phyloP scores from a whole-genome alignment of 2,113 vertebrate genomes.

The Triplophysa tibetana region DNA sequence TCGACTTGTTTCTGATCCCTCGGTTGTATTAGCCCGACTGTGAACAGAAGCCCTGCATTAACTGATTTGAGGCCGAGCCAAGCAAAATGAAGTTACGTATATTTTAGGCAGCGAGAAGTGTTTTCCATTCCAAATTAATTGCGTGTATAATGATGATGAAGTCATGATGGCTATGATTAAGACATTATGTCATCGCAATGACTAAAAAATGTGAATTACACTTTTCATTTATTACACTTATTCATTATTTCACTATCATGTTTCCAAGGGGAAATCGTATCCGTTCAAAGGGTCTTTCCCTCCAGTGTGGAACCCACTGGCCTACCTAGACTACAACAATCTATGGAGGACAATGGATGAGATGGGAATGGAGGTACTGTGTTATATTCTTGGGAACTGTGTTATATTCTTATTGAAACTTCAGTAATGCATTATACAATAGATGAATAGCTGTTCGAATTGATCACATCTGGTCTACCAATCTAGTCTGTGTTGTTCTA shows the following conservation, averaged over 20 bases:
- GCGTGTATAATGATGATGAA: slow-evolving; percentile 32
- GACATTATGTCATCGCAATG: slow-evolving; percentile 44
- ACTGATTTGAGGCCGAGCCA: slow-evolving; percentile 33
- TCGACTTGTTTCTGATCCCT: slow-evolving; percentile 36
- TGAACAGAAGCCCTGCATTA: slow-evolving; percentile 26
- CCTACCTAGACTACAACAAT: slow-evolving; percentile 90
- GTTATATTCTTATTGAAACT: not conserved
- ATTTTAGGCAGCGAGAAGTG: slow-evolving; percentile 41
- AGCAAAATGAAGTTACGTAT: slow-evolving; percentile 31
- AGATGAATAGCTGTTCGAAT: too few relatives aligned
- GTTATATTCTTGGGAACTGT: not conserved
- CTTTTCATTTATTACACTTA: slow-evolving; percentile 1
- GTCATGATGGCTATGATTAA: slow-evolving; percentile 38
- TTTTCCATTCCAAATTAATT: slow-evolving; percentile 35
- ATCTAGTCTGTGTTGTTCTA: too few relatives aligned
- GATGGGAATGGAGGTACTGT: slow-evolving; percentile 91
- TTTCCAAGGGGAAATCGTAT: slow-evolving; percentile 85
- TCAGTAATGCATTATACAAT: too few relatives aligned
- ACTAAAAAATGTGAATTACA: slow-evolving; percentile 9
- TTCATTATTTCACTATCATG: not conserved
- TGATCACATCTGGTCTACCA: not conserved
- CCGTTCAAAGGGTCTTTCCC: slow-evolving; percentile 87
- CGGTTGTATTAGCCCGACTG: slow-evolving; percentile 12
- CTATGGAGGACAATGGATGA: slow-evolving; percentile 91
- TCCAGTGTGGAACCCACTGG: slow-evolving; percentile 87